Evolutionary conservation across 2,888 invertebrate genomes (phyloP), one percentile per base, ranked within the genome.

Genomic region (Platerodrilus igneus): DNA sequence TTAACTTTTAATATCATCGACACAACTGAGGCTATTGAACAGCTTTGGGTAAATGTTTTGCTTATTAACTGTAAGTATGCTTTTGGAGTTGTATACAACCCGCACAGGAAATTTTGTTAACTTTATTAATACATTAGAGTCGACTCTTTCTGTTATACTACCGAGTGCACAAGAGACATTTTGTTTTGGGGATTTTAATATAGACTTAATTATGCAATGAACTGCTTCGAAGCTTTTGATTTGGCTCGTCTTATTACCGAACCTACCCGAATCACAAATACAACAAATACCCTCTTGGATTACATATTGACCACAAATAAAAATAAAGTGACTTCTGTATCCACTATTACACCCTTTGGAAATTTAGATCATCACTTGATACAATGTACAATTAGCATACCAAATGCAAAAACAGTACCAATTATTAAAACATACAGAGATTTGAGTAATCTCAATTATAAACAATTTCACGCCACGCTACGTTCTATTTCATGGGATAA

Each of bases 141-240:
- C 18, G 4, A 25, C 37, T 7, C 15, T 32, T 8, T 30, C 23
- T 21, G 8, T 15, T 4, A 18, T 31, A 9, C 17, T 31, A n/a
- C 16, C 37, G 4, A 7, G 5, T n/a, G 8, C 16, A 4, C 7
- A 37, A 5, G 10, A 31, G 9, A 26, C 22, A 8, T 29, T 30
- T 31, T 37, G 21, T 10, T 13, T 31, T 10, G 37, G 31, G 4
- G 37, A 37, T 23, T 15, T 37, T 4, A 37, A 37, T 18, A 37
- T 37, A 8, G 30, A 37, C 11, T 8, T 30, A 10, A 20, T 16
- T 11, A 15, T 5, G 8, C 15, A 13, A 3, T 9, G 3, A n/a
- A 7, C 3, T 7, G 10, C 31, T 18, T 30, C 4, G 23, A 31
- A n/a, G 8, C 8, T 10, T 23, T 37, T 18, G 26, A 23, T 15